Evolutionary conservation across 1,140 invertebrate species (phyloP).

Genomic region (Campoletis sonorensis): DNA sequence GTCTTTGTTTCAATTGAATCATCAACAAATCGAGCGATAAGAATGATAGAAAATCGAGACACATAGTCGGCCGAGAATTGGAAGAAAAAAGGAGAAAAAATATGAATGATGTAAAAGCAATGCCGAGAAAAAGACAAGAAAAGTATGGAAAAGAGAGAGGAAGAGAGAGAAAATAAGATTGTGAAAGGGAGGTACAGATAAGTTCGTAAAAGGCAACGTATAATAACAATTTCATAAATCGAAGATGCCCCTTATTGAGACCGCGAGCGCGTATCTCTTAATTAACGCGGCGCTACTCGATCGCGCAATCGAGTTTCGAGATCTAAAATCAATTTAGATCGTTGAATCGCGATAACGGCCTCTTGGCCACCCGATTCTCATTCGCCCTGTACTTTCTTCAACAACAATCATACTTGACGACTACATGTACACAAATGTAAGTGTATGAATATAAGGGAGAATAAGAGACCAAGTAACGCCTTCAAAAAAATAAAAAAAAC

Average conservation of each 20-base stretch:
- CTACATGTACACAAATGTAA: not conserved
- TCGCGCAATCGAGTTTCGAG: conserved; percentile 61
- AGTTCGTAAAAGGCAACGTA: conserved; percentile 56
- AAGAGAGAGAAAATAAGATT: conserved; percentile 8
- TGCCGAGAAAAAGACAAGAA: conserved; percentile 4
- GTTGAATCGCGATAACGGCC: conserved; percentile 57
- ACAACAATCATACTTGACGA: conserved; percentile 7
- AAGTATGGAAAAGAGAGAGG: conserved; percentile 34
- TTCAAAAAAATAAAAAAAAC: too few relatives aligned
- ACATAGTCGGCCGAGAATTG: too few relatives aligned
- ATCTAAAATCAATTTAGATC: conserved; percentile 71
- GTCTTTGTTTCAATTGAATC: too few relatives aligned
- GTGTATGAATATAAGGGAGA: conserved; percentile 4
- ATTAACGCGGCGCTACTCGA: conserved; percentile 64
- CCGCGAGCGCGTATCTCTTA: conserved; percentile 62
- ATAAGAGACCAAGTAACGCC: not conserved
- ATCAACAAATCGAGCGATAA: not conserved
- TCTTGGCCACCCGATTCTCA: conserved; percentile 31
- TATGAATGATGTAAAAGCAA: conserved; percentile 40
- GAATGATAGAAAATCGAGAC: not conserved
- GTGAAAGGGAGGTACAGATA: conserved; percentile 51
- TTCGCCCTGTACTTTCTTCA: conserved; percentile 22
- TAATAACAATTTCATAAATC: conserved; percentile 65
- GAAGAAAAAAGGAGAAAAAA: not conserved
- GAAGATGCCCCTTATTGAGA: conserved; percentile 62